Conservation (phyloP, 2,113 vertebrate species). For the Sinosuthora webbiana region DNA sequence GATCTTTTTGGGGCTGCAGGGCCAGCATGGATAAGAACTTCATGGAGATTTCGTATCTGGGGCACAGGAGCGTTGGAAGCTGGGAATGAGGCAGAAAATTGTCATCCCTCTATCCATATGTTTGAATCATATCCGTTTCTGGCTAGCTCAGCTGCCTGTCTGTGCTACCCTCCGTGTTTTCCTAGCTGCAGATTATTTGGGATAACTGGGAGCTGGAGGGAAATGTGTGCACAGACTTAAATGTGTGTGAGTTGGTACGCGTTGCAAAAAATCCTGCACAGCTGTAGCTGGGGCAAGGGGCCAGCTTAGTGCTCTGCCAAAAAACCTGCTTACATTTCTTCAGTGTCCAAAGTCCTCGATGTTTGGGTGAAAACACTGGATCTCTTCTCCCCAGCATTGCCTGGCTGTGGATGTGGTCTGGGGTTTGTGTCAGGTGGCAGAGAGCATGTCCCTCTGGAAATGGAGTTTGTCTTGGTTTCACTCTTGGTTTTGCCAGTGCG, state of each 20-base stretch:
- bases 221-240: background rate
- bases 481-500: background rate
- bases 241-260: background rate
- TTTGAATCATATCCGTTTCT: background rate
- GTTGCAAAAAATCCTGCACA: background rate
- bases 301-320: slow-evolving; percentile 33
- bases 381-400: background rate
- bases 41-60: background rate
- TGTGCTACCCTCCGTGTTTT: slow-evolving; percentile 8
- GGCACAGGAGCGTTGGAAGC: background rate
- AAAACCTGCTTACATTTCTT: slow-evolving; percentile 56
- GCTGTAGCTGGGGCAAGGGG: slow-evolving; percentile 58
- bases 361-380: slow-evolving; percentile 27
- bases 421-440: fast-evolving
- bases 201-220: slow-evolving; percentile 29
- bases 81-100: background rate
- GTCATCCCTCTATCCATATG: background rate
- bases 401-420: fast-evolving
- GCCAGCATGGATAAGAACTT: background rate
- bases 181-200: slow-evolving; percentile 29
- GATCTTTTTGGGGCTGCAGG: background rate
- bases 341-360: slow-evolving; percentile 24
- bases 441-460: background rate
- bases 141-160: background rate
- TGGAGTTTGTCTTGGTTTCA: background rate